These are phyloP conservation scores for Sphaeramia orbicularis DNA, from an alignment of 2,797 vertebrate genomes.

Conservation along the genomic window DNA sequence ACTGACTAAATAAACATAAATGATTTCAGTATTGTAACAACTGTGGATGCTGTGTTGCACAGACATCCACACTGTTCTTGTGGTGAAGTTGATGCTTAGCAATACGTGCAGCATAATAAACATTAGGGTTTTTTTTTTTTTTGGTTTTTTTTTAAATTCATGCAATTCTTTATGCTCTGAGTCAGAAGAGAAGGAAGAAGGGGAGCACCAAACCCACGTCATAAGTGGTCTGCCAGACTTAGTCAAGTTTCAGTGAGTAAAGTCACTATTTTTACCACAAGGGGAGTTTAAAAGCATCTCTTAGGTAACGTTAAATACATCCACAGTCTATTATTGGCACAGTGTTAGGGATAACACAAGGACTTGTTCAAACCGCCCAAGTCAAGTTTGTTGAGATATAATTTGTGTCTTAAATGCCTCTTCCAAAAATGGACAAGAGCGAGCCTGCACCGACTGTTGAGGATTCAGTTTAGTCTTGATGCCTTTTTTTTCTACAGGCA, in stretches of 20 bases:
- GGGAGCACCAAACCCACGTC: not conserved
- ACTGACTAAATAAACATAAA: no score
- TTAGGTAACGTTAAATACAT: conserved; percentile 16
- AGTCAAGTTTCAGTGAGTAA: conserved; percentile 36
- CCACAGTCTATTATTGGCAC: not conserved
- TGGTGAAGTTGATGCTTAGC: not conserved
- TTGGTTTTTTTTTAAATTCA: not conserved
- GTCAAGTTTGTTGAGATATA: conserved; percentile 46
- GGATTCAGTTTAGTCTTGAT: not conserved
- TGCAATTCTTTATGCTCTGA: not conserved
- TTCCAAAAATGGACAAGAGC: conserved; percentile 60
- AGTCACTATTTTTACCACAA: conserved; percentile 35
- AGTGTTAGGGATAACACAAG: conserved; percentile 7
- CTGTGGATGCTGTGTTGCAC: no score
- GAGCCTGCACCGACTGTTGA: not conserved
- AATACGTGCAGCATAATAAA: not conserved
- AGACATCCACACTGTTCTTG: no score
- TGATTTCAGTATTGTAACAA: no score
- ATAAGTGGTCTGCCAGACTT: conserved; percentile 29
- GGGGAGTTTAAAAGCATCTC: conserved; percentile 16
- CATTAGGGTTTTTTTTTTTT: not conserved
- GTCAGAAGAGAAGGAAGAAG: conserved; percentile 2
- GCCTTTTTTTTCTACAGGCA: not conserved
- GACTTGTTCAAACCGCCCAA: conserved; percentile 14
- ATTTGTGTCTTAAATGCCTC: conserved; percentile 19